Conservation (phyloP, 2,888 invertebrate species). For the Dynastes maya region DNA sequence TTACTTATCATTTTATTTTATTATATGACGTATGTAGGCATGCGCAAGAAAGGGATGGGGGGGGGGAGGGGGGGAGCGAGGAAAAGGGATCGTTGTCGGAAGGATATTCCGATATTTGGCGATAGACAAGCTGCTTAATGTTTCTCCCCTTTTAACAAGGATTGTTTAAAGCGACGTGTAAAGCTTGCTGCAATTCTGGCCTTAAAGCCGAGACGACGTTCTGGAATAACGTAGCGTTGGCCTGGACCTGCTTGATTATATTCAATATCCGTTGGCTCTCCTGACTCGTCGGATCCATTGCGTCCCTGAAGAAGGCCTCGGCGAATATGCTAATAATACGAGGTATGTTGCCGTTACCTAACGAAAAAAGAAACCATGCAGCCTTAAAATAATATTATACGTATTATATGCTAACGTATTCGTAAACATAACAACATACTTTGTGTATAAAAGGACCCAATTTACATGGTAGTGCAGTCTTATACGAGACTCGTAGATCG, state of each 20-base stretch:
- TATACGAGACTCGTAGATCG: too few species aligned
- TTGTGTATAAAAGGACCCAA: too few species aligned
- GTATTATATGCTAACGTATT: too few species aligned
- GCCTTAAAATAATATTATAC: too few species aligned
- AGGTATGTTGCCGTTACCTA: constrained; percentile 86
- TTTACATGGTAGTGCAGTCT: too few species aligned
- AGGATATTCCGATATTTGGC: constrained; percentile 32
- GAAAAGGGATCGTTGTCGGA: neutral
- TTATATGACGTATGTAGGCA: neutral
- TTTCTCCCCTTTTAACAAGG: constrained; percentile 51
- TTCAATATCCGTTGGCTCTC: constrained; percentile 86
- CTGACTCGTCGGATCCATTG: constrained; percentile 82
- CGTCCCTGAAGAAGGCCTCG: constrained; percentile 90
- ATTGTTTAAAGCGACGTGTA: constrained; percentile 80
- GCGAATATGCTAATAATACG: constrained; percentile 90
- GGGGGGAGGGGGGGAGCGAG: too few species aligned
- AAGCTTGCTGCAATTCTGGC: constrained; percentile 87
- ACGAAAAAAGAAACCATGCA: too few species aligned
- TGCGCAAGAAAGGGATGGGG: too few species aligned
- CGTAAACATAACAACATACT: too few species aligned
- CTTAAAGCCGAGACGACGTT: constrained; percentile 76
- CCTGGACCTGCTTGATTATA: constrained; percentile 91
- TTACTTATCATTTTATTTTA: neutral
- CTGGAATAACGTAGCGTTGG: constrained; percentile 70
- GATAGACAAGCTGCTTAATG: constrained; percentile 44